Evolutionary conservation across 2,888 invertebrate genomes (phyloP).

Genomic region (Hyposoter didymator): DNA sequence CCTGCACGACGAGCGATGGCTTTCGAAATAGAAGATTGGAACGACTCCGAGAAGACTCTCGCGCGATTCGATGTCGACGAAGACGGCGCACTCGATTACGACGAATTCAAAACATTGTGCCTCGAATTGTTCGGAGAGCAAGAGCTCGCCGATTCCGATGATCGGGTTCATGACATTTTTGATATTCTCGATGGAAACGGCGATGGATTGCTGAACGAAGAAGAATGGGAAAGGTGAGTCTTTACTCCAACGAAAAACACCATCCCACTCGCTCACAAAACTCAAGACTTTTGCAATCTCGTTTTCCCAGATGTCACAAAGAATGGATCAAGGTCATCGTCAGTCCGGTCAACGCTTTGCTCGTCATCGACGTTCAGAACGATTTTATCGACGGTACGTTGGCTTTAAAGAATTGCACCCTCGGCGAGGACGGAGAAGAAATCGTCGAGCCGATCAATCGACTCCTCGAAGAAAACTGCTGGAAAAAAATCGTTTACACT

Average conservation of each 20-base stretch:
- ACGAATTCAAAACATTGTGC: slow-evolving; percentile 76
- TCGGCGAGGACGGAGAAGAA: slow-evolving; percentile 94
- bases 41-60: slow-evolving; percentile 65
- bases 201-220: slow-evolving; percentile 90
- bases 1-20: slow-evolving; percentile 12
- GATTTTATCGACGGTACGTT: slow-evolving; percentile 98
- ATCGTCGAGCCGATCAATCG: slow-evolving; percentile 95
- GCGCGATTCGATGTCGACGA: slow-evolving; percentile 71
- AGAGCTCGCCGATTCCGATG: slow-evolving; percentile 84
- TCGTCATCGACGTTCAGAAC: slow-evolving; percentile 99
- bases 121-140: slow-evolving; percentile 71
- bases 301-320: slow-evolving; percentile 89
- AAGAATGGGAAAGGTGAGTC: slow-evolving; percentile 88
- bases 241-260: neutral
- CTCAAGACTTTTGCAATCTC: neutral
- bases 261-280: neutral
- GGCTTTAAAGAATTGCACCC: slow-evolving; percentile 94
- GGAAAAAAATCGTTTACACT: slow-evolving; percentile 95
- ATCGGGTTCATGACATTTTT: slow-evolving; percentile 90
- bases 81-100: slow-evolving; percentile 72
- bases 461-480: slow-evolving; percentile 88
- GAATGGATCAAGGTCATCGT: slow-evolving; percentile 91
- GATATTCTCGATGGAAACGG: slow-evolving; percentile 91
- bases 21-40: slow-evolving; percentile 50
- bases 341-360: slow-evolving; percentile 92